Percentiles rank a stretch among this genome's conserved stretches.
phyloP scores from a whole-genome alignment of 2,113 vertebrate species.

The Hippocampus comes region DNA sequence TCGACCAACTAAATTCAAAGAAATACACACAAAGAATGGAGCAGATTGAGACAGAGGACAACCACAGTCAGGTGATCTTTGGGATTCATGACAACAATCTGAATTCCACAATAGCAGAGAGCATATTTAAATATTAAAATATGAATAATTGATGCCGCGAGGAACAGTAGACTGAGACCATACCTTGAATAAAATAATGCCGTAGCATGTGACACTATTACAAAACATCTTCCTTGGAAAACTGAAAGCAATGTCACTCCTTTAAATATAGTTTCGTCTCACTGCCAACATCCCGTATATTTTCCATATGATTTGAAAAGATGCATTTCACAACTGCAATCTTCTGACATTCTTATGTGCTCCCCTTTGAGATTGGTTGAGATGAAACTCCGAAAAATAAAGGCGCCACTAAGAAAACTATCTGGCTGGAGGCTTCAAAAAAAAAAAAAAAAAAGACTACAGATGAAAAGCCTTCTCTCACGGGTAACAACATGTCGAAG shows the following conservation, averaged over 20 bases:
- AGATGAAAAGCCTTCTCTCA: conserved; percentile 52
- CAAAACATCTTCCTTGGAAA: neutral
- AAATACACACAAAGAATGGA: neutral
- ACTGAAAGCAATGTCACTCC: neutral
- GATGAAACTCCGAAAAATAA: conserved; percentile 42
- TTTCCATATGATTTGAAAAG: neutral
- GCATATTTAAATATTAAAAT: conserved; percentile 11
- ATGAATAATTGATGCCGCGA: conserved; percentile 3
- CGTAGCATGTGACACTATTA: neutral
- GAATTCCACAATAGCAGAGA: neutral
- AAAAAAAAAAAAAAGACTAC: conserved; percentile 20
- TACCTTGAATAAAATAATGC: neutral
- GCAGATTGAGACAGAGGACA: neutral
- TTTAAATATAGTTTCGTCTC: conserved; percentile 8
- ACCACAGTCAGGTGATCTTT: conserved; percentile 3
- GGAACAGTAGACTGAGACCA: neutral
- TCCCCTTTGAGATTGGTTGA: conserved; percentile 29
- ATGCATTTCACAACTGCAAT: conserved; percentile 13
- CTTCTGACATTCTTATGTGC: conserved; percentile 33
- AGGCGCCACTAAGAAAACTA: conserved; percentile 41
- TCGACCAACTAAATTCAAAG: neutral
- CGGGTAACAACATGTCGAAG: conserved; percentile 49
- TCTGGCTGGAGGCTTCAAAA: conserved; percentile 35
- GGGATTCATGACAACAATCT: conserved; percentile 6
- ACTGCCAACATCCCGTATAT: conserved; percentile 17